Conservation (phyloP, 2,888 invertebrate species). For the Dexiosoma caninum region DNA sequence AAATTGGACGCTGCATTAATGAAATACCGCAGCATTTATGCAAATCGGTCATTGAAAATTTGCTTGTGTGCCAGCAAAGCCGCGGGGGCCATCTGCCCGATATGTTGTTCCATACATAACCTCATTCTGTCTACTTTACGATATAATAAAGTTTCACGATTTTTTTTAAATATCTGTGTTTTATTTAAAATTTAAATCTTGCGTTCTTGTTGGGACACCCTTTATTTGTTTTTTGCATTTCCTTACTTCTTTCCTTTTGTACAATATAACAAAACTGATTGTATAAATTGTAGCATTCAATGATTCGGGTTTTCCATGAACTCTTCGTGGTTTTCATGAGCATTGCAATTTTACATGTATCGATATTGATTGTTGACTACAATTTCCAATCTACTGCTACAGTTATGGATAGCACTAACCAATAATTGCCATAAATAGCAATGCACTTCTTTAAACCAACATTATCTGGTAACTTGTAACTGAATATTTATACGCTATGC, state of each 20-base stretch:
- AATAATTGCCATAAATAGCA: constrained; percentile 11
- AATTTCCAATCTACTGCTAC: background rate
- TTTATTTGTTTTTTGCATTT: too few species aligned
- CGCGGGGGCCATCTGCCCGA: too few species aligned
- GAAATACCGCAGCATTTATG: too few species aligned
- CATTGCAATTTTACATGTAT: constrained; percentile 20
- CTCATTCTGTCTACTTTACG: too few species aligned
- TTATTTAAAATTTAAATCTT: too few species aligned
- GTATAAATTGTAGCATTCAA: background rate
- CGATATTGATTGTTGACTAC: background rate
- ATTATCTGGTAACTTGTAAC: background rate
- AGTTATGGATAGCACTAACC: background rate
- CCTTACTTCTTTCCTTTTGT: background rate
- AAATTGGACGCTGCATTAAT: too few species aligned
- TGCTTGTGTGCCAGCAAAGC: too few species aligned
- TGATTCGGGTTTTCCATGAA: constrained; percentile 39
- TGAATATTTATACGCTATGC: background rate
- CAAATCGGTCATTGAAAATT: too few species aligned
- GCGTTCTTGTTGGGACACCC: too few species aligned
- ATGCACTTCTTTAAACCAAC: background rate
- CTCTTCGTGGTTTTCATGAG: constrained; percentile 33
- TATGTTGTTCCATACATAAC: too few species aligned
- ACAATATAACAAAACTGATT: background rate
- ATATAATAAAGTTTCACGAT: too few species aligned
- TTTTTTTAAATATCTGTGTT: too few species aligned